A percentile compares a stretch with the other conserved stretches of the same genome.
Conservation (phyloP, 2,888 invertebrate species). For the Dysmachus trigonus region DNA sequence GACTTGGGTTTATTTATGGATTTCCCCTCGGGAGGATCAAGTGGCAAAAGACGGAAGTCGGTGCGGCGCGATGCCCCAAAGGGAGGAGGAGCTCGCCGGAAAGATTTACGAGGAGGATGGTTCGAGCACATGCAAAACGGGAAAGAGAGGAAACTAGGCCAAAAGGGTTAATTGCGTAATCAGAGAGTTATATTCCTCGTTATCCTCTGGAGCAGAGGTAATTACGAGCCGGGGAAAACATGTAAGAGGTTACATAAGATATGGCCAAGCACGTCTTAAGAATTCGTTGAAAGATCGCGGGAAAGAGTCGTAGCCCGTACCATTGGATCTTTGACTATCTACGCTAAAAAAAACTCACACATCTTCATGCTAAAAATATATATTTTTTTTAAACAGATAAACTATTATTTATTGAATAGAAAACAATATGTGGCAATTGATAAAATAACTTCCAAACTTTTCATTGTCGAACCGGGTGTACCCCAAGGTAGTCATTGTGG, state of each 20-base stretch:
- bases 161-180: not conserved
- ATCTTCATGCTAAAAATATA: too few relatives aligned
- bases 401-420: too few relatives aligned
- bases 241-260: not conserved
- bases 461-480: too few relatives aligned
- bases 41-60: not conserved
- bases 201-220: not conserved
- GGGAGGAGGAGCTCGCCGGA: not conserved
- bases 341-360: too few relatives aligned
- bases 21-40: not conserved
- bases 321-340: too few relatives aligned
- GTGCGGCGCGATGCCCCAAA: not conserved
- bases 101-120: not conserved
- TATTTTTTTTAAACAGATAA: too few relatives aligned
- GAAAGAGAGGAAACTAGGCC: not conserved
- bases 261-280: not conserved
- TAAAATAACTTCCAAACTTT: too few relatives aligned
- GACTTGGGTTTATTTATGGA: not conserved
- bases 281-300: not conserved
- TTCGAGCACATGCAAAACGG: not conserved
- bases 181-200: not conserved
- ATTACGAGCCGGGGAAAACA: not conserved
- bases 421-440: too few relatives aligned
- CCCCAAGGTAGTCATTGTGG: too few relatives aligned
- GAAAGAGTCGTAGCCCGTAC: not conserved